Base-by-base conservation (phyloP, 2,888 invertebrate genomes). In the Augochlorella aurata region DNA sequence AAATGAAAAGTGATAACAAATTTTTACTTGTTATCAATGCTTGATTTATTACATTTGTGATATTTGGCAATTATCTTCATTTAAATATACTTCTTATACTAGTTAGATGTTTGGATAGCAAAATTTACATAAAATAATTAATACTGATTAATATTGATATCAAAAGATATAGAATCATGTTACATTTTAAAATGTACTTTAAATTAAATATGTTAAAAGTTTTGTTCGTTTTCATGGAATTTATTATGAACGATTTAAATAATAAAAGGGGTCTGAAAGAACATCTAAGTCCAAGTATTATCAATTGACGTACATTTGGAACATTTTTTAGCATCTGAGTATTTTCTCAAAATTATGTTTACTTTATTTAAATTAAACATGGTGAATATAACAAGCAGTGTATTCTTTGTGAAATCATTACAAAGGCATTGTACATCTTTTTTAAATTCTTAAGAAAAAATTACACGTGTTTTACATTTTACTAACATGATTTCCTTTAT, bases 61-160 rank as follows among this genome's bases (percentile, higher is more conserved):
- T 86, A 87, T 81, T 85, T 69, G 69, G 81, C 82, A 76, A 70
- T 82, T 85, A 79, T 82, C 77, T 74, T 85, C 77, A 81, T 73
- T 82, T 76, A 70, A 82, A 84, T 82, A 82, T 76, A 77, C 73
- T 86, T 80, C 76, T 69, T 77, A 73, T 69, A 78, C 81, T 86
- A 81, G 85, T 24, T 67, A 38, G 18, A 38, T 63, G 18, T 63
- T 38, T 38, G 58, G 12, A 12, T 58, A 21, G 58, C 2, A 3
- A 58, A 58, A 58, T 21, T 21, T 58, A 2, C 58, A 24, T 10
- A 8, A 63, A 29, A 38, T 44, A 18, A 63, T 63, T 63, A 38
- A 63, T 38, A 63, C 16, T 10, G 29, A 63, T 63, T 63, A 38
- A 63, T 38, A 63, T 18, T 10, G 29, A 68, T 12, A 47, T 18